These are phyloP conservation scores for Diplosoma virens DNA, from an alignment of 23 tunicate species.

Conservation along the genomic window DNA sequence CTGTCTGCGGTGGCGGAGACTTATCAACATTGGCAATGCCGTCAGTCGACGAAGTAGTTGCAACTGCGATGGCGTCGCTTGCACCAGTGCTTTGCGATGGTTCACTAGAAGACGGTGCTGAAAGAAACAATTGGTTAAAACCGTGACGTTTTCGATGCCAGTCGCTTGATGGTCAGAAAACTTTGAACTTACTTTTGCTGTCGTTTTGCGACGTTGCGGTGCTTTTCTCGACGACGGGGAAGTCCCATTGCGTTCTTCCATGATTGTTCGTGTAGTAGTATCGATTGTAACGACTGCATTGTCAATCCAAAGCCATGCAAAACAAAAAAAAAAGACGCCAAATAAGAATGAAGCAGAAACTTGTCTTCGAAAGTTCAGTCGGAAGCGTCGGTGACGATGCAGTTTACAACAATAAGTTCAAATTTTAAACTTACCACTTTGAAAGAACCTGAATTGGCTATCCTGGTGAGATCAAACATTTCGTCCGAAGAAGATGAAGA, in stretches of 20 bases:
- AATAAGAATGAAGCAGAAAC: neutral
- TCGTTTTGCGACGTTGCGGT: neutral
- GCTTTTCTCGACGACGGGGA: conserved; percentile 29
- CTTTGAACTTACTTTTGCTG: neutral
- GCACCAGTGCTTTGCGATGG: neutral
- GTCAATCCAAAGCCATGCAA: neutral
- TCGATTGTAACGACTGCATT: conserved; percentile 52
- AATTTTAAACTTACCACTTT: neutral
- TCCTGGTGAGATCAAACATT: neutral
- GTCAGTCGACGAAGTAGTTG: neutral
- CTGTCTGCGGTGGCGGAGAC: neutral
- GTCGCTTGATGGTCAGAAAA: neutral
- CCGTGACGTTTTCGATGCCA: neutral
- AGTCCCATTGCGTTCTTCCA: conserved; percentile 62
- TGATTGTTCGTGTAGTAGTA: conserved; percentile 56
- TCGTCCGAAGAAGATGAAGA: neutral
- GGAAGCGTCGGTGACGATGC: too few species aligned
- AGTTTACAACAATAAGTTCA: neutral
- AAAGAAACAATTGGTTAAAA: neutral
- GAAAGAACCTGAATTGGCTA: neutral
- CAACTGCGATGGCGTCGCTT: neutral
- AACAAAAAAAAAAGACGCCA: conserved; percentile 10
- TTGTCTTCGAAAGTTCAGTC: neutral
- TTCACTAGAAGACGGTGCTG: neutral
- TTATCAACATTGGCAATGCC: too few species aligned